Conservation (phyloP, 2,113 vertebrate genomes). For the Phaetusa simplex region DNA sequence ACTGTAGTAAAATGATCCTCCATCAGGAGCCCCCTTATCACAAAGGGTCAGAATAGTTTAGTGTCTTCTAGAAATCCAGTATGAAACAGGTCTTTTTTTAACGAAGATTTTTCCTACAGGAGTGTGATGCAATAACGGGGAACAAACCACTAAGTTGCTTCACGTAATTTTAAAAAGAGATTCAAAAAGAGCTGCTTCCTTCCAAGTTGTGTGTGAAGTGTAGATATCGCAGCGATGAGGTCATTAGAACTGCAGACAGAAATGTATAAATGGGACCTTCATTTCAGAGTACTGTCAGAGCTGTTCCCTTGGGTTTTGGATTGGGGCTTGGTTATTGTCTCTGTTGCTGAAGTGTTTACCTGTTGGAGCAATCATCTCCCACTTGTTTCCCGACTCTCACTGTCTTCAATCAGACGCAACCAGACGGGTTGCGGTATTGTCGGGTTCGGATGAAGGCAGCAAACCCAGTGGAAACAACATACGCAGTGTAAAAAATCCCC, state of each 20-base stretch:
- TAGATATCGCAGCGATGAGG: background rate
- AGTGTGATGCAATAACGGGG: background rate
- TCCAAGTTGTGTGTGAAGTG: background rate
- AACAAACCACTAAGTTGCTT: background rate
- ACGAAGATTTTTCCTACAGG: background rate
- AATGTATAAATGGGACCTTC: background rate
- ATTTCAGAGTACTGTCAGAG: background rate
- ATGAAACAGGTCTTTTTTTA: background rate
- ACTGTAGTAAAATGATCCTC: background rate
- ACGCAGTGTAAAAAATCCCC: background rate
- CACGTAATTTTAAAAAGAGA: background rate
- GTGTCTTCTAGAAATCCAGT: background rate
- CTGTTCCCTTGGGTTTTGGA: background rate
- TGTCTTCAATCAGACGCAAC: background rate
- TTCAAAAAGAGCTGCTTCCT: background rate
- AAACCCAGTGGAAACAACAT: background rate
- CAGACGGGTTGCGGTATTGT: background rate
- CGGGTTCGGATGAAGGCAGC: background rate
- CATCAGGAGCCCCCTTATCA: background rate
- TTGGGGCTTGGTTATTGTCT: background rate
- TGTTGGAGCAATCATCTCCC: background rate
- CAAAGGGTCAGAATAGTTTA: background rate
- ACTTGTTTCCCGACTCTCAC: background rate
- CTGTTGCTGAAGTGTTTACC: background rate
- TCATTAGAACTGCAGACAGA: background rate